Conservation (phyloP, 2,888 invertebrate genomes). For the Lepidochrysops patricia region DNA sequence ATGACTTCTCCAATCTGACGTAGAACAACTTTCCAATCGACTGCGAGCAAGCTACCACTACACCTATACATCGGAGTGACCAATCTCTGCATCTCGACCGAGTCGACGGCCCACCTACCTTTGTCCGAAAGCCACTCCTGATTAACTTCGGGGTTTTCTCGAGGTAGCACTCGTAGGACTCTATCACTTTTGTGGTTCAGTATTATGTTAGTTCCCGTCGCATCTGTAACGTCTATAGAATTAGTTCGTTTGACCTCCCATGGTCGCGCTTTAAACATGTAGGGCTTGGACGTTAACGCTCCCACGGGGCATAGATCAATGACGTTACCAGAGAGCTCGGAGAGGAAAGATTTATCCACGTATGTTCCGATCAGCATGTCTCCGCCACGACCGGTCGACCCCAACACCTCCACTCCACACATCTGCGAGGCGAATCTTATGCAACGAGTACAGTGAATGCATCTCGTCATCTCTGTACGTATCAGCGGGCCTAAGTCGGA, state of each 20-base stretch:
- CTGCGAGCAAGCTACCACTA: slow-evolving; percentile 80
- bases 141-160: slow-evolving; percentile 76
- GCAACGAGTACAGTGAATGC: slow-evolving; percentile 98
- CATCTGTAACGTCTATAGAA: slow-evolving; percentile 63
- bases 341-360: slow-evolving; percentile 96
- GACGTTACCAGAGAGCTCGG: slow-evolving; percentile 97
- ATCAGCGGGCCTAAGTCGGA: slow-evolving; percentile 97
- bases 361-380: slow-evolving; percentile 99
- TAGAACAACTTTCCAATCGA: slow-evolving; percentile 95
- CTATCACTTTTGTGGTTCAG: slow-evolving; percentile 50
- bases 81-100: slow-evolving; percentile 94
- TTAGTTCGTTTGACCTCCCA: slow-evolving; percentile 92
- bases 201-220: slow-evolving; percentile 58
- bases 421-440: slow-evolving; percentile 98
- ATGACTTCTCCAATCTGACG: slow-evolving; percentile 78
- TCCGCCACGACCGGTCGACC: slow-evolving; percentile 91
- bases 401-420: slow-evolving; percentile 95
- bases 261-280: slow-evolving; percentile 95
- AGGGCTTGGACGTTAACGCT: slow-evolving; percentile 97
- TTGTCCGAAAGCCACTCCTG: slow-evolving; percentile 99
- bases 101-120: slow-evolving; percentile 96
- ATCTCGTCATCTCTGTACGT: slow-evolving; percentile 98
- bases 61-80: slow-evolving; percentile 92
- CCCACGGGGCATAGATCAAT: slow-evolving; percentile 99
- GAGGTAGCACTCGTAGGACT: slow-evolving; percentile 51